Evolutionary conservation across 2,888 invertebrate species (phyloP), one percentile per base, ranked within the genome.

Genomic region (Cyclophora punctaria): DNA sequence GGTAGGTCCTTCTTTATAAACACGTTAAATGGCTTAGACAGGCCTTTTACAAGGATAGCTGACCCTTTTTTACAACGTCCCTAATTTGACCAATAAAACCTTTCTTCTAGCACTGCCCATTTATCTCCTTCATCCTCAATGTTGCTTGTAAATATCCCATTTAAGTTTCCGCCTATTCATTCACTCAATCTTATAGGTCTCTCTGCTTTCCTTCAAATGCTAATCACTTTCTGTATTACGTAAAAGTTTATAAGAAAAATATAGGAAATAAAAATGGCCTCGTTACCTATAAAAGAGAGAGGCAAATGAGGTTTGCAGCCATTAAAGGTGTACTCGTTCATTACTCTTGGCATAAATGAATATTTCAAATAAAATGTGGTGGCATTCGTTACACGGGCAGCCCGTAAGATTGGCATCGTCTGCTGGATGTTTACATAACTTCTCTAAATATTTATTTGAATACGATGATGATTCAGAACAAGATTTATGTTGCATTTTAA

Each of bases 301-400:
- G 64, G 61, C 62, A 65, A 71, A 69, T 68, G 62, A 63, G 65
- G 61, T 68, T 64, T 58, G 55, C 61, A 60, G 59, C 59, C 63
- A 71, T 69, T 69, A 68, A 64, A 64, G 57, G 59, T 65, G 62
- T 66, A 64, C 67, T 64, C 66, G 61, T 69, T 70, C 65, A 75
- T 20, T 72, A 50, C 58, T 59, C 59, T 56, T 59, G 56, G 64
- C 63, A 62, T 58, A 58, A 61, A 63, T 63, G 58, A 63, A 61
- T 52, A 62, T 68, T 71, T 65, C 50, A 57, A 54, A 56, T 60
- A 64, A 63, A 58, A 53, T 51, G 47, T 48, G 59, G 60, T 52
- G 59, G 51, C 52, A 50, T 53, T 37, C 37, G 5, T 37, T 37
- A 37, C 4, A 37, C 5, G 37, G 37, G 37, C 37, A 37, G 37